Percentiles rank a stretch among this genome's conserved stretches.
These are phyloP conservation scores for Tetranychus cinnabarinus DNA, from an alignment of 1,140 invertebrate genomes.

Conservation along the genomic window DNA sequence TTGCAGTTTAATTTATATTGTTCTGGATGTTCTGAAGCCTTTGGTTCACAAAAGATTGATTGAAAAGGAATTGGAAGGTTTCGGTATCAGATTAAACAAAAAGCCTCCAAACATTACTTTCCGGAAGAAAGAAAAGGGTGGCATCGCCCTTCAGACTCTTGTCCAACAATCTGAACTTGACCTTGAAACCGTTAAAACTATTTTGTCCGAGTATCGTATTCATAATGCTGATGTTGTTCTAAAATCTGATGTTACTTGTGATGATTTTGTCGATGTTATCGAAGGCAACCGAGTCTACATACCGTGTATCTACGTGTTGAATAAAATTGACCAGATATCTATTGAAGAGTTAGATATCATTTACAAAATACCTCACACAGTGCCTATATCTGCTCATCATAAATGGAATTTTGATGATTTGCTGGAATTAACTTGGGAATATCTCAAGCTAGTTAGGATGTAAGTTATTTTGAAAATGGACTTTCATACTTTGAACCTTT, in stretches of 20 bases:
- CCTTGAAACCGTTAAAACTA: constrained; percentile 78
- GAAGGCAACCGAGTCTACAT: constrained; percentile 96
- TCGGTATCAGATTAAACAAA: constrained; percentile 88
- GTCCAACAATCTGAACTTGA: constrained; percentile 85
- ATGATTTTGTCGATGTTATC: constrained; percentile 95
- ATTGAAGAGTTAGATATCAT: constrained; percentile 81
- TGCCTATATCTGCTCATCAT: constrained; percentile 97
- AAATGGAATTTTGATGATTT: constrained; percentile 99
- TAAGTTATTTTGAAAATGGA: constrained; percentile 25
- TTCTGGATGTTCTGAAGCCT: constrained; percentile 91
- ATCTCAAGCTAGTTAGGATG: constrained; percentile 82
- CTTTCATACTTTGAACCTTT: constrained; percentile 6
- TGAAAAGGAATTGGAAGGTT: constrained; percentile 96
- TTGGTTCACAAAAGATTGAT: constrained; percentile 83
- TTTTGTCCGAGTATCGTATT: constrained; percentile 91
- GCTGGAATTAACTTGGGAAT: constrained; percentile 97
- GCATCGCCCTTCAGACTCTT: constrained; percentile 67
- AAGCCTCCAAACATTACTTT: constrained; percentile 90
- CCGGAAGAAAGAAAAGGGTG: constrained; percentile 91
- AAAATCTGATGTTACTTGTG: constrained; percentile 79
- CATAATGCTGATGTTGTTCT: constrained; percentile 93
- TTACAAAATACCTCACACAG: constrained; percentile 96
- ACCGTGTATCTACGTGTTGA: constrained; percentile 93
- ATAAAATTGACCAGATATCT: constrained; percentile 70
- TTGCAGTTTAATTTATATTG: constrained; percentile 93